phyloP scores from a whole-genome alignment of 2,113 vertebrate species.

The Etheostoma spectabile region DNA sequence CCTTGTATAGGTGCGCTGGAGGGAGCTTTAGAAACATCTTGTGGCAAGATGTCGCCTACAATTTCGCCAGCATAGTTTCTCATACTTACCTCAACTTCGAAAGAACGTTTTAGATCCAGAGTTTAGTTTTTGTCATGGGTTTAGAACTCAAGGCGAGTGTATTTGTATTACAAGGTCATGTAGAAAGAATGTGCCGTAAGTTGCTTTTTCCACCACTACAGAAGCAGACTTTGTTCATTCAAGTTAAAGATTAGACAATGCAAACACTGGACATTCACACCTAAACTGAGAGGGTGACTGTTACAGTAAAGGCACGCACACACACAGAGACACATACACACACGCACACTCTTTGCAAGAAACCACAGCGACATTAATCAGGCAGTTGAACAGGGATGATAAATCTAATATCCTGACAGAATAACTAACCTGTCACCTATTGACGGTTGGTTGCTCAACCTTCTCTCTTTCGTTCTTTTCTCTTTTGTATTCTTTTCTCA shows the following conservation, averaged over 20 bases:
- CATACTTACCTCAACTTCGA: not conserved
- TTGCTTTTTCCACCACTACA: slow-evolving; percentile 32
- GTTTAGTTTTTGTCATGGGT: slow-evolving; percentile 21
- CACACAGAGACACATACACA: slow-evolving; percentile 18
- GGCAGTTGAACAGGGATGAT: slow-evolving; percentile 21
- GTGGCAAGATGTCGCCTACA: slow-evolving; percentile 22
- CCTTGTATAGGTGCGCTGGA: slow-evolving; percentile 15
- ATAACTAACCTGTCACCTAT: slow-evolving; percentile 52
- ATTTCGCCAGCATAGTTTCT: not conserved
- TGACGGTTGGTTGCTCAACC: slow-evolving; percentile 56
- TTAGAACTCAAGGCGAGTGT: not conserved
- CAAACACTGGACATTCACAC: slow-evolving; percentile 62
- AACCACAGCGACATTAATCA: slow-evolving; percentile 45
- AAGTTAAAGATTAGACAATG: slow-evolving; percentile 76
- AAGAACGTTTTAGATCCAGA: not conserved
- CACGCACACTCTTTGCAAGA: slow-evolving; percentile 13
- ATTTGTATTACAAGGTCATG: slow-evolving; percentile 40
- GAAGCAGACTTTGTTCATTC: slow-evolving; percentile 71
- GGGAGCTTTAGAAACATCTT: slow-evolving; percentile 28
- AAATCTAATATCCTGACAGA: slow-evolving; percentile 47
- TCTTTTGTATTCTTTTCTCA: slow-evolving; percentile 4
- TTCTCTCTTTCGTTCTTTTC: not conserved
- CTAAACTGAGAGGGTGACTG: slow-evolving; percentile 4
- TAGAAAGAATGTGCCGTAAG: slow-evolving; percentile 52
- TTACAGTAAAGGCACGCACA: slow-evolving; percentile 5